Evolutionary conservation across 2,888 invertebrate genomes (phyloP).

Genomic region (Trichacis sp.): DNA sequence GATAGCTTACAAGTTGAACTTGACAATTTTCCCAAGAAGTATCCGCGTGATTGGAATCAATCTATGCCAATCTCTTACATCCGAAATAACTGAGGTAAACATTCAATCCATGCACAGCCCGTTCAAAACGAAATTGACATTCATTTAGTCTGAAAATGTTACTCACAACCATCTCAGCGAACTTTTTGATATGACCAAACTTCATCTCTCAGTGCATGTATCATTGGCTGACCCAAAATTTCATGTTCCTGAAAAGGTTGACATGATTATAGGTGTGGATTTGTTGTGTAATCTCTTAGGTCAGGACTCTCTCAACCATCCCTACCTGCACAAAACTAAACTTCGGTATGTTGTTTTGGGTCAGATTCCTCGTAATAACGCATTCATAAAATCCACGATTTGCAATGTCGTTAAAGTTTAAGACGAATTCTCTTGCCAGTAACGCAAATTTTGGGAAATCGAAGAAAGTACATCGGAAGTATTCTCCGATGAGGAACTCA

Average conservation of each 20-base stretch:
- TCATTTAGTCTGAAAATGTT: too few relatives aligned
- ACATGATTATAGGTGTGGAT: constrained; percentile 17
- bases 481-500: constrained; percentile 4
- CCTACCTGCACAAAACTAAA: constrained; percentile 20
- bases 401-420: too few relatives aligned
- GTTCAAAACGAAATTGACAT: too few relatives aligned
- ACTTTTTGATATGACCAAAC: not conserved
- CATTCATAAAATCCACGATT: not conserved
- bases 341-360: constrained; percentile 21
- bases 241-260: constrained; percentile 8
- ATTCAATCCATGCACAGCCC: too few relatives aligned
- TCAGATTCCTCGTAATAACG: not conserved
- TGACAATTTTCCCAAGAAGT: too few relatives aligned
- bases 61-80: too few relatives aligned
- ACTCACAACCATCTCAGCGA: too few relatives aligned
- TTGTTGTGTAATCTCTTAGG: constrained; percentile 18
- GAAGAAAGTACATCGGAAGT: constrained; percentile 5
- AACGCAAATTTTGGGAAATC: constrained; percentile 18
- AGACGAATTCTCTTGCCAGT: constrained; percentile 7
- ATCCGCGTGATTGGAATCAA: too few relatives aligned
- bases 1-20: too few relatives aligned
- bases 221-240: not conserved
- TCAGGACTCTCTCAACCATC: not conserved
- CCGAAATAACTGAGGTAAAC: too few relatives aligned
- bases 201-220: not conserved